Percentiles rank a stretch among this genome's conserved stretches.
phyloP scores from a whole-genome alignment of 2,113 vertebrate genomes.

The Limnothrissa miodon region DNA sequence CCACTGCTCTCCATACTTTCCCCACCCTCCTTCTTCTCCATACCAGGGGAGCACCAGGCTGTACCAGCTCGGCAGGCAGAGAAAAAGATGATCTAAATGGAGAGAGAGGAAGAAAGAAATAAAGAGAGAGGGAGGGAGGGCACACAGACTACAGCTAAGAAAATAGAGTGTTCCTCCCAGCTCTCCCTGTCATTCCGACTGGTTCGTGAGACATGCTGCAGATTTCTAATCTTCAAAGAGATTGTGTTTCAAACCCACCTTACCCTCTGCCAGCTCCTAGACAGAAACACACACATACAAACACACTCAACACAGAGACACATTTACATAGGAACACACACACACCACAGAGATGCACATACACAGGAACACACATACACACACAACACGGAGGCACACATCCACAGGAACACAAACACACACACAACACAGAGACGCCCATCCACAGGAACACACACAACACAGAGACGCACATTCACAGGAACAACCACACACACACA shows the following conservation, averaged over 20 bases:
- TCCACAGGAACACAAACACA: not conserved
- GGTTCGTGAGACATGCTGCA: slow-evolving; percentile 3
- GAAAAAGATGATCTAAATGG: not conserved
- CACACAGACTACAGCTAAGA: not conserved
- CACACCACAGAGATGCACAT: slow-evolving; percentile 9
- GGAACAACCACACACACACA: not conserved
- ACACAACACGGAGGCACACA: slow-evolving; percentile 12
- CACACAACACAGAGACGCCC: not conserved
- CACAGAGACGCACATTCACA: not conserved
- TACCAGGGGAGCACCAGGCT: not conserved
- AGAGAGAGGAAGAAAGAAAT: not conserved
- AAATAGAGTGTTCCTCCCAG: not conserved
- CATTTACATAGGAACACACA: not conserved
- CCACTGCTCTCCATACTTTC: not conserved
- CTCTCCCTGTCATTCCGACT: not conserved
- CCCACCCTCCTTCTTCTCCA: not conserved
- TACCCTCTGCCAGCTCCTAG: not conserved
- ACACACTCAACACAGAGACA: not conserved
- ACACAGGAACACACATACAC: slow-evolving; percentile 34
- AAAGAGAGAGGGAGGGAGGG: not conserved
- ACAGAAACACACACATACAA: not conserved
- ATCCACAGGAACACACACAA: not conserved
- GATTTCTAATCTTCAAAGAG: slow-evolving; percentile 32
- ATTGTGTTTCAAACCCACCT: slow-evolving; percentile 31
- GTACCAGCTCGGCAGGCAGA: not conserved